A percentile compares a stretch with the other conserved stretches of the same genome.
phyloP scores from a whole-genome alignment of 2,888 invertebrate genomes.

The Eubasilissa splendida region DNA sequence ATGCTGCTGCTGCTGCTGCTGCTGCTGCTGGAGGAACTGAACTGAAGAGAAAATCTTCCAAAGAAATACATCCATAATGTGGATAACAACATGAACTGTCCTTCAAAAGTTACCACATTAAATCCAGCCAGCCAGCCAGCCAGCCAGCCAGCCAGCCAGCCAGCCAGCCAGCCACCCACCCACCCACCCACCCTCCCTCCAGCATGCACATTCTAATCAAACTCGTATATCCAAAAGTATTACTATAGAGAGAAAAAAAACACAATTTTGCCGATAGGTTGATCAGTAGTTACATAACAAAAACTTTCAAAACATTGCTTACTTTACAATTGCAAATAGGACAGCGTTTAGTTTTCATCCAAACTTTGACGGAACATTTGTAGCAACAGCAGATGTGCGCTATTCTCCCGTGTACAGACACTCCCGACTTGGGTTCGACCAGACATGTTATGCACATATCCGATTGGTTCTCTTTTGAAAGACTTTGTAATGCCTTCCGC shows the following conservation, averaged over 20 bases:
- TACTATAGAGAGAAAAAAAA: background rate
- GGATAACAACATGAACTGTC: conserved; percentile 57
- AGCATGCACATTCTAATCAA: background rate
- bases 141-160: no score
- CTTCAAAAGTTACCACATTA: conserved; percentile 26
- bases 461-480: conserved; percentile 39
- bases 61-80: conserved; percentile 50
- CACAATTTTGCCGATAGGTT: background rate
- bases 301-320: conserved; percentile 77
- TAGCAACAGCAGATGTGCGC: conserved; percentile 82
- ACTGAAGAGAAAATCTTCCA: conserved; percentile 1
- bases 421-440: conserved; percentile 76
- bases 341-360: conserved; percentile 76
- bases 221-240: background rate
- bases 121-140: no score
- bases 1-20: no score
- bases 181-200: no score
- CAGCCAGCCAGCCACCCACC: no score
- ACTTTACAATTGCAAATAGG: conserved; percentile 81
- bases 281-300: conserved; percentile 66
- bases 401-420: conserved; percentile 78
- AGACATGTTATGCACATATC: conserved; percentile 77
- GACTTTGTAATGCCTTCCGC: conserved; percentile 10
- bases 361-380: conserved; percentile 78
- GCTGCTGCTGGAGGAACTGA: no score